Base-by-base conservation (phyloP, 2,888 invertebrate species). In the Hipparchia semele region DNA sequence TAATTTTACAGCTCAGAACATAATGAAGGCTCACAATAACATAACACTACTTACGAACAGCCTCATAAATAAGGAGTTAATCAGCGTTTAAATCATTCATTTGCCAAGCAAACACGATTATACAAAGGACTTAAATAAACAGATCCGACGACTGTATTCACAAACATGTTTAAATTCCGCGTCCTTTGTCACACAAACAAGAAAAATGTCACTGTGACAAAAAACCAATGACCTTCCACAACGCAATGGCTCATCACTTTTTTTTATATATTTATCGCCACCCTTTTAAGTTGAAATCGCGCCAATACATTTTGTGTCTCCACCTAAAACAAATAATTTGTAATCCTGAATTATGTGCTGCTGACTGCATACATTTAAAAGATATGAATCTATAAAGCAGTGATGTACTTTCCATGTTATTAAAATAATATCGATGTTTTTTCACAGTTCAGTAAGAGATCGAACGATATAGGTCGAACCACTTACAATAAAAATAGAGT, bases 241-340 rank as follows among this genome's bases (percentile, higher is more conserved):
- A 82, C 78, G 87, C 89, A 86, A 87, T 88, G 84, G 84, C 83
- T 88, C 89, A 89, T 90, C 86, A 86, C 87, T 86, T 90, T 85
- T 82, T 83, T 88, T 86, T 81, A 84, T 83, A 86, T 91, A 91
- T 92, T 91, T 92, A 92, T 93, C 91, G 79, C 86, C 88, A 91
- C 86, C 89, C 90, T 92, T 92, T 92, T 91, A 91, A 89, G 91
- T 90, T 91, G 89, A 83, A 90, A 91, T 91, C 91, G 86, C 89
- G 83, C 90, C 92, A 90, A 92, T 92, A 90, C 91, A 86, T 92
- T 92, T 86, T 84, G 86, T 90, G 92, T 92, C 92, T 83, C 89
- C 82, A 82, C 90, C 90, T 94, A 92, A 94, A 93, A 93, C 92
- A 93, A 94, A 93, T 92, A 92, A 94, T 94, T 94, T 93, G 94